Evolutionary conservation across 2,113 vertebrate genomes (phyloP), one percentile per base, ranked within the genome.

Genomic region (Elanoides forficatus): DNA sequence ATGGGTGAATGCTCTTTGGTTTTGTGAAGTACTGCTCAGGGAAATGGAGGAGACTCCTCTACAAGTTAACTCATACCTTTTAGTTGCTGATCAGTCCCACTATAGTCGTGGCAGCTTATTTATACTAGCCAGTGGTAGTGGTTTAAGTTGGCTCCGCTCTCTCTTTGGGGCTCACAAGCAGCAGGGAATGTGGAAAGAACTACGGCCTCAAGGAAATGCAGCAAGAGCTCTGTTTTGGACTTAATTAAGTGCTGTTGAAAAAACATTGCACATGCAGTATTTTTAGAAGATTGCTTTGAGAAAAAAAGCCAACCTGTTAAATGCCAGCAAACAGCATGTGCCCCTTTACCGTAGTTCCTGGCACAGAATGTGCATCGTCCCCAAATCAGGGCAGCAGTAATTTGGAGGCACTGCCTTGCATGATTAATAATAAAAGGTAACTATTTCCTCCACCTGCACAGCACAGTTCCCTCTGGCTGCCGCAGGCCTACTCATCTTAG

Each of bases 261-360:
- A 93, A 94, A 70, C 15, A 85, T 34, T 55, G 60, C 48, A 66
- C 48, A 42, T 60, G 26, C 40, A 53, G 10, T 94, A 85, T 76
- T 93, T 95, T 93, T 88, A 76, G 83, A 93, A 86, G 52, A 45
- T 34, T 48, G 26, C 43, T 92, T 38, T 90, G 66, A 72, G 71
- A 38, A 91, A 72, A 84, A 76, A 52, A 23, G 5, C 4, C 8
- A 91, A 40, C 53, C 56, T 63, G 47, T 71, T 85, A 90, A 91
- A 87, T 67, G 36, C 47, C 55, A 71, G 38, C 20, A 60, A 94
- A 55, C 19, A 83, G 80, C 62, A 75, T 26, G 60, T 90, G 65
- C 25, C 48, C 32, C 73, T 87, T 89, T 43, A 53, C 38, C 0
- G 0, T 2, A 6, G 38, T 8, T 93, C 52, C 27, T 1, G 3